phyloP scores from a whole-genome alignment of 2,113 vertebrate species.

The Platysternon megacephalum region DNA sequence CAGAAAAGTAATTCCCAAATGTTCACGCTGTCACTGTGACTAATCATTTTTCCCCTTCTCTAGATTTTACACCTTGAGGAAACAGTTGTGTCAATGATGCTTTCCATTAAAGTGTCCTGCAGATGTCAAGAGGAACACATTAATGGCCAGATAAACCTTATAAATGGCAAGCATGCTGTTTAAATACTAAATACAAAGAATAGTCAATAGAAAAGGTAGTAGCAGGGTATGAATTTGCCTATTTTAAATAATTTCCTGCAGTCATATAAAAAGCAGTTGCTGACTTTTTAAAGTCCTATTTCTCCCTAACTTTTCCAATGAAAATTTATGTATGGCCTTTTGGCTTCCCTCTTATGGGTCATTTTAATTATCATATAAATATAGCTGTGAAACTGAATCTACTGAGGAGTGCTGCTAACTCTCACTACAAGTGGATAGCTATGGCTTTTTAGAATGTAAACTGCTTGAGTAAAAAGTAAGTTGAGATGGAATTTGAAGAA shows the following conservation, averaged over 20 bases:
- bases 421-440: not conserved
- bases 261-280: not conserved
- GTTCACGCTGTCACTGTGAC: slow-evolving; percentile 85
- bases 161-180: slow-evolving; percentile 6
- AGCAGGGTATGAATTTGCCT: slow-evolving; percentile 14
- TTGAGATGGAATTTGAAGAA: not conserved
- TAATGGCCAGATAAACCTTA: slow-evolving; percentile 58
- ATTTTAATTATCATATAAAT: not conserved
- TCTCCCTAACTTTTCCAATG: not conserved
- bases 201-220: slow-evolving; percentile 43
- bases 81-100: slow-evolving; percentile 80
- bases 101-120: slow-evolving; percentile 74
- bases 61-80: slow-evolving; percentile 83
- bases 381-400: not conserved
- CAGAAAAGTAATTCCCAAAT: slow-evolving; percentile 89
- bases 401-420: not conserved
- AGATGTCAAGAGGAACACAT: slow-evolving; percentile 65
- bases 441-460: not conserved
- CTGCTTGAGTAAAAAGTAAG: not conserved
- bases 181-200: slow-evolving; percentile 58
- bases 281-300: not conserved
- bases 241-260: slow-evolving; percentile 23
- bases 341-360: not conserved
- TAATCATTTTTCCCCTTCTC: slow-evolving; percentile 83
- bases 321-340: slow-evolving; percentile 1